Evolutionary conservation across 2,797 vertebrate species (phyloP).

Genomic region (Trachurus trachurus): DNA sequence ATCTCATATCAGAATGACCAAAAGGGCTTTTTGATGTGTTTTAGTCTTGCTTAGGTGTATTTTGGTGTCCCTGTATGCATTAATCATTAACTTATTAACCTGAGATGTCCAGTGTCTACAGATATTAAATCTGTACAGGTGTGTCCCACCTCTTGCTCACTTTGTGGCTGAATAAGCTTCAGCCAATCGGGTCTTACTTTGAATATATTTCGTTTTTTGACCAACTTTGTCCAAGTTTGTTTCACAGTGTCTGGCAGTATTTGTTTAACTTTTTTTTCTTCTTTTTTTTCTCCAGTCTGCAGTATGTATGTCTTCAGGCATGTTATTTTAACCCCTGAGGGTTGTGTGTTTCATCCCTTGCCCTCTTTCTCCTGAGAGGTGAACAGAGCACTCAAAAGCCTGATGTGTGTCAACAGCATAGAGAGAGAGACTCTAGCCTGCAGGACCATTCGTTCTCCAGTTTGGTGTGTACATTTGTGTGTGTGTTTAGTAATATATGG

Average conservation of each 20-base stretch:
- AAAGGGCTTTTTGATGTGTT: not conserved
- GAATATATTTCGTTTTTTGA: conserved; percentile 22
- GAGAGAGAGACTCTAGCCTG: conserved; percentile 88
- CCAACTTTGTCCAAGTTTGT: conserved; percentile 51
- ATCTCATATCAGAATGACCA: conserved; percentile 13
- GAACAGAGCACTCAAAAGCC: conserved; percentile 89
- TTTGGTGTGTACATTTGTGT: conserved; percentile 23
- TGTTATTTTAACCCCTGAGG: conserved; percentile 68
- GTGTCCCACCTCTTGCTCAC: not conserved
- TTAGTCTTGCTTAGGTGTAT: not conserved
- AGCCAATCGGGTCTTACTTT: not conserved
- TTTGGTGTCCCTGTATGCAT: not conserved
- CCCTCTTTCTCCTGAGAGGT: conserved; percentile 88
- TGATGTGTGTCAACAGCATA: conserved; percentile 92
- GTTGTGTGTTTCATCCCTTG: conserved; percentile 83
- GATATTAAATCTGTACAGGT: not conserved
- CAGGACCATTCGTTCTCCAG: conserved; percentile 90
- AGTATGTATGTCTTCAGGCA: conserved; percentile 54
- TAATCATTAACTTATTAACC: not conserved
- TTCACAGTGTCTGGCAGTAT: conserved; percentile 38
- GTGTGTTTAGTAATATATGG: conserved; percentile 19
- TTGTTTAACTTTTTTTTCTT: conserved; percentile 35
- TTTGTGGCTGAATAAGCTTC: not conserved
- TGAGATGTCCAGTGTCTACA: too few species aligned
- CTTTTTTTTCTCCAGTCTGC: conserved; percentile 35